Conservation (phyloP, 1,140 invertebrate genomes). For the Bombus fervidus region DNA sequence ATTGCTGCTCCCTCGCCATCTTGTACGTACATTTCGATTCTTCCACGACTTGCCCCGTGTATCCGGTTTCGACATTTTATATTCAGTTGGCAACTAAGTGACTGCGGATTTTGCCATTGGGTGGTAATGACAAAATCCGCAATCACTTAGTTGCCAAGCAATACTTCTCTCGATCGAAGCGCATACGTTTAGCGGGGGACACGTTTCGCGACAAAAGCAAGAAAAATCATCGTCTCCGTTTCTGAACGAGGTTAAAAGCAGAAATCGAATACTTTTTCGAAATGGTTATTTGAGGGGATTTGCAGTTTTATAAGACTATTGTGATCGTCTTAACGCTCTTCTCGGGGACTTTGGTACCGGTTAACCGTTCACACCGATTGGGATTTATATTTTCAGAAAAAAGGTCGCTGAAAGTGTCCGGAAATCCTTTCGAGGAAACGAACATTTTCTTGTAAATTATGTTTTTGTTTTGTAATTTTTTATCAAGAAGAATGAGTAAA, state of each 20-base stretch:
- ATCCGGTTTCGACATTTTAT: neutral
- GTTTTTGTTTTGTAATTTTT: accelerated
- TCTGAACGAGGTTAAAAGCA: neutral
- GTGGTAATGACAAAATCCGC: too few relatives aligned
- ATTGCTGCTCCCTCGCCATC: neutral
- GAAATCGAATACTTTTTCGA: neutral
- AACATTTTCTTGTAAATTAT: neutral
- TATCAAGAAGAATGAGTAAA: too few relatives aligned
- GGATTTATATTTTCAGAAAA: neutral
- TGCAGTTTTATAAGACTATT: neutral
- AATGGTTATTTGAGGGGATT: neutral
- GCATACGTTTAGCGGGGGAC: neutral
- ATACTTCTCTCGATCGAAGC: neutral
- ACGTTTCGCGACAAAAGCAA: too few relatives aligned
- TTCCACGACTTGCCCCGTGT: neutral
- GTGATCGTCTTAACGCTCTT: neutral
- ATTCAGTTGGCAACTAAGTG: too few relatives aligned
- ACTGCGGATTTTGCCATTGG: too few relatives aligned
- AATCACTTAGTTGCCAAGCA: too few relatives aligned
- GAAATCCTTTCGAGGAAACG: neutral
- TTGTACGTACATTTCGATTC: neutral
- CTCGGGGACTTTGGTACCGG: neutral
- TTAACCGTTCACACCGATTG: neutral
- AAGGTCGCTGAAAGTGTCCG: neutral
- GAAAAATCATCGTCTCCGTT: neutral